These are phyloP conservation scores for Chrysolina americana DNA, from an alignment of 2,888 invertebrate genomes.

Conservation along the genomic window DNA sequence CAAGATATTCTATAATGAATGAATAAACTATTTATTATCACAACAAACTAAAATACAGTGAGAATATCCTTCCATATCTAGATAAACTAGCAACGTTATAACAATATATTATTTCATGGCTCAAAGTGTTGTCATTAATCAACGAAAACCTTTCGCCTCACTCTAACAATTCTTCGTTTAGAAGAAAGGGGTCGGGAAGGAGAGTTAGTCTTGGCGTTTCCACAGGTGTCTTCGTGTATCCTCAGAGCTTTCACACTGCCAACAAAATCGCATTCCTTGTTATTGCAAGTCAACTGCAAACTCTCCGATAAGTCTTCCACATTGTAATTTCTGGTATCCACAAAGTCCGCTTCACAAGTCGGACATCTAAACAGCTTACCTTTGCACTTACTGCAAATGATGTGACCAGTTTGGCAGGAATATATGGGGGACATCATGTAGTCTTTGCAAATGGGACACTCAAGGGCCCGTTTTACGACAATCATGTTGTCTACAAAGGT, in stretches of 20 bases:
- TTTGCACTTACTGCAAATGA: background rate
- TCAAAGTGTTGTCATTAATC: background rate
- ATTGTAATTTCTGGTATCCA: background rate
- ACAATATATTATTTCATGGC: too few species aligned
- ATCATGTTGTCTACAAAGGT: background rate
- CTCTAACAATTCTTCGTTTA: constrained; percentile 6
- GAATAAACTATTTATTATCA: constrained; percentile 5
- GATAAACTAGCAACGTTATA: background rate
- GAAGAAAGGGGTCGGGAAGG: background rate
- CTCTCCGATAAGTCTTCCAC: background rate
- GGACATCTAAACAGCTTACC: constrained; percentile 2
- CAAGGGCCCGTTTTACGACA: background rate
- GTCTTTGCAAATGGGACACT: constrained; percentile 10
- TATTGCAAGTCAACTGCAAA: constrained; percentile 2
- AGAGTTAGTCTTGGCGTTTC: background rate
- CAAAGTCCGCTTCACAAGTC: constrained; percentile 1
- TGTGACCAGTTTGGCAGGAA: background rate
- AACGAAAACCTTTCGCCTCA: background rate
- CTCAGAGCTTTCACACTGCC: constrained; percentile 1
- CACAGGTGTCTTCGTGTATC: background rate
- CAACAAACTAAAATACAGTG: background rate
- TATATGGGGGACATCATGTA: background rate
- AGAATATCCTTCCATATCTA: background rate
- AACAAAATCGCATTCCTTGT: constrained; percentile 10
- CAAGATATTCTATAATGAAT: background rate